Percentiles rank a stretch among this genome's conserved stretches.
Conservation (phyloP, 2,797 vertebrate species). For the Apogon hyalosoma region DNA sequence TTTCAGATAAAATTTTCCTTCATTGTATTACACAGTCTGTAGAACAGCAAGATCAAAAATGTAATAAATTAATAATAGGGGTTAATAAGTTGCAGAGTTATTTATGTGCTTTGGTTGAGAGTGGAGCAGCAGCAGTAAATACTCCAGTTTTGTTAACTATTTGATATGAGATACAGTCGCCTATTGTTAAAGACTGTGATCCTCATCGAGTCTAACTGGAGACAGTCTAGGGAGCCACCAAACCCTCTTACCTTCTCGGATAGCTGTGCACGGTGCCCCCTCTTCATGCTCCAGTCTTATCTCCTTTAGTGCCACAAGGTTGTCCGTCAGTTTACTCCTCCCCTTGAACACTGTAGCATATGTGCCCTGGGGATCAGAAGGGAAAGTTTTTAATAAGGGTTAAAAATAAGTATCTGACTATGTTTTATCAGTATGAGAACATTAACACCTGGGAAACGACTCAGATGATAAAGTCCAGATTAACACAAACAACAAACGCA, state of each 20-base stretch:
- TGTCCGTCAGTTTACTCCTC: constrained; percentile 95
- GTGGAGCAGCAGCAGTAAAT: no score
- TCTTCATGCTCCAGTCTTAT: constrained; percentile 95
- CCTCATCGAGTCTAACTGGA: background rate
- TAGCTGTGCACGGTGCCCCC: constrained; percentile 95
- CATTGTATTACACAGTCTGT: no score
- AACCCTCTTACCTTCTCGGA: constrained; percentile 89
- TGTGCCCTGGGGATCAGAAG: constrained; percentile 84
- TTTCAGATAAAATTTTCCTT: no score
- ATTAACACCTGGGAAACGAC: constrained; percentile 33
- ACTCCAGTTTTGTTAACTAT: background rate
- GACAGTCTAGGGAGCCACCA: background rate
- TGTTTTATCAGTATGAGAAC: constrained; percentile 39
- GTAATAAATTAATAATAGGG: no score
- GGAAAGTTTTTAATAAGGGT: constrained; percentile 6
- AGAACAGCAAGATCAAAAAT: no score
- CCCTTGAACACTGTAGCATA: constrained; percentile 97
- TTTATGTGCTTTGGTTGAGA: no score
- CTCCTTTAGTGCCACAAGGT: constrained; percentile 96
- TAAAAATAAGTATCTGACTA: constrained; percentile 26
- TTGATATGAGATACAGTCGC: background rate
- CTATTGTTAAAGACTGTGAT: background rate
- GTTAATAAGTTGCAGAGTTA: no score
- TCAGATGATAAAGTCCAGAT: constrained; percentile 3
- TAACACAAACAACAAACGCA: constrained; percentile 13